Conservation (phyloP, 2,113 vertebrate species). For the Mus pahari region DNA sequence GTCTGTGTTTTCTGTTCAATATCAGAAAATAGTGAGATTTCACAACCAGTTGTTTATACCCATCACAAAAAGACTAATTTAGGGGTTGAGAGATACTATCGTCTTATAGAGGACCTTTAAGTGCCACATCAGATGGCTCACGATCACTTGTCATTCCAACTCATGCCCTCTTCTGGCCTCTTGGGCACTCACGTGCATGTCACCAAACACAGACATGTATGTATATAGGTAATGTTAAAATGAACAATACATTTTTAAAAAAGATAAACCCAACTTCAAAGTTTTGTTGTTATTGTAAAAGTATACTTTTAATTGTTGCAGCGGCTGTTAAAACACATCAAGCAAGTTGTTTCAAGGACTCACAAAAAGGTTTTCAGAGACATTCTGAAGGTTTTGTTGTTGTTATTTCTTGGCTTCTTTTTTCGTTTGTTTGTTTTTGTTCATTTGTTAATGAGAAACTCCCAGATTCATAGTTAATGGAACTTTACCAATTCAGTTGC, state of each 20-base stretch:
- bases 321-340: not conserved
- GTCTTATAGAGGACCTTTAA: not conserved
- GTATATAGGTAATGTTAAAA: not conserved
- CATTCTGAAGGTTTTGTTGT: not conserved
- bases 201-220: not conserved
- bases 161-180: not conserved
- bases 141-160: not conserved
- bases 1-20: not conserved
- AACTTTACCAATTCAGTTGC: not conserved
- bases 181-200: not conserved
- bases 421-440: not conserved
- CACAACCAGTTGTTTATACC: not conserved
- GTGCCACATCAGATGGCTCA: too few relatives aligned
- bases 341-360: not conserved
- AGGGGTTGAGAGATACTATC: not conserved
- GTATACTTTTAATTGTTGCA: not conserved
- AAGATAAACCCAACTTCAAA: not conserved
- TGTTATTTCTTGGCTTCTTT: accelerated
- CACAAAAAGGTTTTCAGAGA: not conserved
- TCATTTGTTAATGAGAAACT: not conserved
- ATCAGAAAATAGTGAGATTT: not conserved
- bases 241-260: not conserved
- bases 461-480: not conserved
- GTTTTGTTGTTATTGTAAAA: not conserved
- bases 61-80: not conserved